Percentiles rank a stretch among this genome's conserved stretches.
Conservation (phyloP, 1,140 invertebrate genomes). For the Drosophila littoralis region DNA sequence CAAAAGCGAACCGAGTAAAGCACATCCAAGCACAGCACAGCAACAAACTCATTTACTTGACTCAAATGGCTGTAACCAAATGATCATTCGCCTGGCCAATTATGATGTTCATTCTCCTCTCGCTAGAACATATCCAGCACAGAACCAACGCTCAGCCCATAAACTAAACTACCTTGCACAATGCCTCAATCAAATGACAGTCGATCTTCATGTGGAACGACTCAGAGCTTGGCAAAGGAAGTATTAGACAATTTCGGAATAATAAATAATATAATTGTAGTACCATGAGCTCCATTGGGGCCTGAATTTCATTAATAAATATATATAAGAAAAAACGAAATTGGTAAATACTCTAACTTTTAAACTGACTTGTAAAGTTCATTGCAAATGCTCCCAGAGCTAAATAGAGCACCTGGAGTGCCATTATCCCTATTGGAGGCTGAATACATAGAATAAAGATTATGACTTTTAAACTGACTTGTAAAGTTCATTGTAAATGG, state of each 20-base stretch:
- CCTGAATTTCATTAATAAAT: background rate
- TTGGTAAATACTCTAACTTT: background rate
- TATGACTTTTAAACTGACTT: background rate
- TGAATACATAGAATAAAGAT: too few relatives aligned
- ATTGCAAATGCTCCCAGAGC: background rate
- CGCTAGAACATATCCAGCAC: constrained; percentile 12
- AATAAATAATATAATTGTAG: background rate
- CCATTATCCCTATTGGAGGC: too few relatives aligned
- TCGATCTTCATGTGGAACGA: constrained; percentile 3
- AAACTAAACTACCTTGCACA: constrained; percentile 19
- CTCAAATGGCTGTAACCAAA: constrained; percentile 39
- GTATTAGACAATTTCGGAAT: background rate
- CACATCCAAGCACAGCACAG: constrained; percentile 19
- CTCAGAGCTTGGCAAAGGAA: background rate
- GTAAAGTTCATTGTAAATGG: background rate
- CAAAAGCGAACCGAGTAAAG: constrained; percentile 14
- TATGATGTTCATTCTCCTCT: constrained; percentile 27
- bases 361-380: background rate
- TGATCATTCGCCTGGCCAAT: constrained; percentile 10
- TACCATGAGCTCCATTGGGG: too few relatives aligned
- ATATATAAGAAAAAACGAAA: too few relatives aligned
- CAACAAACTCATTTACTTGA: constrained; percentile 11
- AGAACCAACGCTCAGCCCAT: constrained; percentile 4
- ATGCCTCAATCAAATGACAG: constrained; percentile 27
- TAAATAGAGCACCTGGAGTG: background rate